Evolutionary conservation across 2,797 vertebrate species (phyloP).

Genomic region (Onychomys arenicola): DNA sequence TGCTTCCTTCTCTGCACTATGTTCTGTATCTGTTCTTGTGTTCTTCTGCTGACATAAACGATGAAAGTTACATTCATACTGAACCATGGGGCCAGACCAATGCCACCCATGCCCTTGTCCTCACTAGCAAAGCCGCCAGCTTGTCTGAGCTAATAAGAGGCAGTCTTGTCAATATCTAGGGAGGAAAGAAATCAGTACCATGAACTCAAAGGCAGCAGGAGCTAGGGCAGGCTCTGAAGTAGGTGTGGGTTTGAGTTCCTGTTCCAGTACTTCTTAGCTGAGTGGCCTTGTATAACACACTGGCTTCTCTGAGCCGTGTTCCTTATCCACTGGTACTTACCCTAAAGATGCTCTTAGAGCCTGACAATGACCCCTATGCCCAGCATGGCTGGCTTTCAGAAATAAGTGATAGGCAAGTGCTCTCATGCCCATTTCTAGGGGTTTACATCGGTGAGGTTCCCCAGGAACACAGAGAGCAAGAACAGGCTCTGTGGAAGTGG

Average conservation of each 20-base stretch:
- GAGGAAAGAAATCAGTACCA: not conserved
- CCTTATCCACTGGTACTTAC: not conserved
- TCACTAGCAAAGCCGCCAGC: not conserved
- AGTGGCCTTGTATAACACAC: not conserved
- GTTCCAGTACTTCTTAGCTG: not conserved
- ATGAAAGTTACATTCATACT: not conserved
- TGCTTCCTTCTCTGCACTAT: not conserved
- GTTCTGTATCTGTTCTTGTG: not conserved
- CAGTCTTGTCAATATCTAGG: not conserved
- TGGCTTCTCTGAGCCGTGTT: not conserved
- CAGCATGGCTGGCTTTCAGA: not conserved
- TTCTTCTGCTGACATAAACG: not conserved
- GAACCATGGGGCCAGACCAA: not conserved
- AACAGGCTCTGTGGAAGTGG: not conserved
- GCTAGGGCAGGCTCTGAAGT: not conserved
- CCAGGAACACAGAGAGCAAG: not conserved
- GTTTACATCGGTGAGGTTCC: not conserved
- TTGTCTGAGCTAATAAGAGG: not conserved
- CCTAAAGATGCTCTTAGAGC: not conserved
- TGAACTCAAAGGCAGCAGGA: not conserved
- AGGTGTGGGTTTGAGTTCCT: not conserved
- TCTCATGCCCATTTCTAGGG: not conserved
- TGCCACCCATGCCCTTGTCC: not conserved
- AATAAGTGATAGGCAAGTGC: not conserved
- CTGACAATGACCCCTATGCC: too few relatives aligned